A percentile compares a stretch with the other conserved stretches of the same genome.
These are phyloP conservation scores for Patella depressa DNA, from an alignment of 2,888 invertebrate genomes.

Conservation along the genomic window DNA sequence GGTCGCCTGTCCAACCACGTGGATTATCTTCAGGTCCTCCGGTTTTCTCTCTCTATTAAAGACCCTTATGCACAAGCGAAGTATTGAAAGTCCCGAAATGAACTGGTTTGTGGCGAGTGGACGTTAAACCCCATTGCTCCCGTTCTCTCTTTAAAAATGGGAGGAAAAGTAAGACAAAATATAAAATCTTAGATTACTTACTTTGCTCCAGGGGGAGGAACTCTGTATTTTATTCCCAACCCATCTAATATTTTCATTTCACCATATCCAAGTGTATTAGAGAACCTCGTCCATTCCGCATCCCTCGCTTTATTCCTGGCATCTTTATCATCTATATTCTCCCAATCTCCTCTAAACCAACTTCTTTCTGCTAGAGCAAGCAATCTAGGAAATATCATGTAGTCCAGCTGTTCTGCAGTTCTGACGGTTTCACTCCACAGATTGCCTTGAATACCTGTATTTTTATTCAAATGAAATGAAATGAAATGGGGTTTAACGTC, in stretches of 20 bases:
- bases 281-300: slow-evolving; percentile 55
- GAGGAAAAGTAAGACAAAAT: too few relatives aligned
- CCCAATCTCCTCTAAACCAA: slow-evolving; percentile 66
- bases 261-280: slow-evolving; percentile 46
- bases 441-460: slow-evolving; percentile 61
- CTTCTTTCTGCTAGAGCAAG: slow-evolving; percentile 63
- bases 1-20: too few relatives aligned
- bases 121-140: too few relatives aligned
- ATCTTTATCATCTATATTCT: slow-evolving; percentile 30
- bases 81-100: too few relatives aligned
- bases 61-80: too few relatives aligned
- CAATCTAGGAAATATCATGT: slow-evolving; percentile 57
- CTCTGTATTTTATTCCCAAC: slow-evolving; percentile 46
- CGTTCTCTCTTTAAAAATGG: too few relatives aligned
- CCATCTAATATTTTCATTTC: slow-evolving; percentile 52
- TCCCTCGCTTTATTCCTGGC: slow-evolving; percentile 15
- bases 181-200: slow-evolving; percentile 31
- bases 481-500: background rate
- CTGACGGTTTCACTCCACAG: slow-evolving; percentile 60
- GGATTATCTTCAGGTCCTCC: too few relatives aligned
- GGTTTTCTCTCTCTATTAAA: too few relatives aligned
- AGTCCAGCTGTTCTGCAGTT: slow-evolving; percentile 43
- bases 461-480: too few relatives aligned
- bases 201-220: slow-evolving; percentile 58
- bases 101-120: too few relatives aligned